Evolutionary conservation across 1,140 invertebrate genomes (phyloP), one percentile per base, ranked within the genome.

Genomic region (Nebria ingens): DNA sequence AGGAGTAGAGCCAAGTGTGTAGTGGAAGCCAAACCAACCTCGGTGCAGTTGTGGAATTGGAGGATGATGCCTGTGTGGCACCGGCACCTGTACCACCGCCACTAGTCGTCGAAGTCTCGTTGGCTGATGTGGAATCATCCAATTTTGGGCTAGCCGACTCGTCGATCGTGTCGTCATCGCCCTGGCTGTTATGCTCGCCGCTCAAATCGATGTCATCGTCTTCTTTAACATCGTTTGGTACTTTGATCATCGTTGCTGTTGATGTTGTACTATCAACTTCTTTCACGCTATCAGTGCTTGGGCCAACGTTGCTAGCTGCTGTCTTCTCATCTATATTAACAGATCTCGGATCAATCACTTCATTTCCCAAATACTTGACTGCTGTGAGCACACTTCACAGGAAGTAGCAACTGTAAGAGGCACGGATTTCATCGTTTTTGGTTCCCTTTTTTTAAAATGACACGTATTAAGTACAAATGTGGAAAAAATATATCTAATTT

Each of bases 261-360:
- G 42, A 54, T 38, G 38, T 56, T 56, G 58, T 55, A 53, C 51
- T 38, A 56, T 40, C 42, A 38, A 38, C 22, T 19, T 62, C 59
- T 55, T 56, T 57, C 42, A 54, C 50, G 19, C 57, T 51, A 54
- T 57, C 50, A 38, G 57, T 21, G 12, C 53, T 15, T 38, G n/a
- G 19, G 21, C 54, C 52, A 19, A 51, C 55, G 29, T 55, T 54
- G 51, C 54, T 59, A 54, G 53, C 40, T 25, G 50, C 42, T 50
- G 20, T 56, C 54, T 56, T 63, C 57, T 54, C 62, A 65, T 65
- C 64, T 65, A 62, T 55, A 62, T 59, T 60, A 64, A 62, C 59
- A 64, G 58, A 64, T 53, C 58, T 29, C 49, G 56, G 55, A 59
- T 57, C 56, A 58, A 54, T 49, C 40, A 45, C 40, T 45, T 20